Conservation (phyloP, 1,140 invertebrate species). For the Asobara japonica region DNA sequence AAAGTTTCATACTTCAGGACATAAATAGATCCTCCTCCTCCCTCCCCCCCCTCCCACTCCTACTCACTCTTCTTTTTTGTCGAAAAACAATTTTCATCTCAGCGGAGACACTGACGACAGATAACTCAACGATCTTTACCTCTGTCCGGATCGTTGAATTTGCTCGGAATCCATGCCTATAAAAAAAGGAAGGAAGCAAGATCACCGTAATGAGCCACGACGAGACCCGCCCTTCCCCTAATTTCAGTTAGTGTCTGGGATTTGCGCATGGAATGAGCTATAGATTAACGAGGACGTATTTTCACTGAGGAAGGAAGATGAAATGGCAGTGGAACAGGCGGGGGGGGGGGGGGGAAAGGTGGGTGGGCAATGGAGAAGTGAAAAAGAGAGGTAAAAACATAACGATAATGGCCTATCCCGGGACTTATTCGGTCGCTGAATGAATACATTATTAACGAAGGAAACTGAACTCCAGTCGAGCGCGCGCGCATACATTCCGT, state of each 20-base stretch:
- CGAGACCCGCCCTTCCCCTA: not conserved
- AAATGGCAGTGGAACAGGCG: not conserved
- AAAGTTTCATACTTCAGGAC: too few species aligned
- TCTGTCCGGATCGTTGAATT: conserved; percentile 2
- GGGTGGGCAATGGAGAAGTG: not conserved
- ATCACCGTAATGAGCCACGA: conserved; percentile 1
- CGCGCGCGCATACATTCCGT: not conserved
- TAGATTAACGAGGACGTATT: conserved; percentile 4
- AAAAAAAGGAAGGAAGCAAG: conserved; percentile 5
- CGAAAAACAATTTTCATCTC: not conserved
- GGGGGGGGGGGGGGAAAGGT: not conserved
- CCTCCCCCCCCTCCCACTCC: not conserved
- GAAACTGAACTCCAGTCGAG: conserved; percentile 5
- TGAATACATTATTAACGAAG: conserved; percentile 32
- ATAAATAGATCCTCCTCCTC: too few species aligned
- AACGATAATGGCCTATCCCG: conserved; percentile 25
- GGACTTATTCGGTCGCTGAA: conserved; percentile 26
- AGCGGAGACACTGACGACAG: not conserved
- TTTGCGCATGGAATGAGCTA: not conserved
- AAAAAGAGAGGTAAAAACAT: not conserved
- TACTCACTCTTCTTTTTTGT: not conserved
- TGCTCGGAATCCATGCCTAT: conserved; percentile 9
- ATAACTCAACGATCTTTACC: not conserved
- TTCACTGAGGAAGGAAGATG: not conserved
- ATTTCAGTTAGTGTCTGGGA: conserved; percentile 15